Base-by-base conservation (phyloP, 2,797 vertebrate species). In the Catharus ustulatus region DNA sequence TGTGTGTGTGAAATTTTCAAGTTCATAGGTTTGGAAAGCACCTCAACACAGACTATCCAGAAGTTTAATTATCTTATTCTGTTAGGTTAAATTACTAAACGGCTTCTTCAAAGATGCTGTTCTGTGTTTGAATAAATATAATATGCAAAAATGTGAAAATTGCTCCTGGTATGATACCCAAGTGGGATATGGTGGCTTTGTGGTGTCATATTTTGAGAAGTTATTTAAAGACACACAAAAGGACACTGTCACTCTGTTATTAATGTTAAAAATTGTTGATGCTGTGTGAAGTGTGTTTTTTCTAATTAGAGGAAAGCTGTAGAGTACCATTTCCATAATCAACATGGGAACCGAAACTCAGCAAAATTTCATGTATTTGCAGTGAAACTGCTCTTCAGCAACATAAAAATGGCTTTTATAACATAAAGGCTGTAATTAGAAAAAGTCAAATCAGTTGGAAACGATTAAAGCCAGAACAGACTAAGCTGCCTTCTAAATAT, bases 401-500 rank as follows among this genome's bases (percentile, higher is more conserved):
- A 97, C 97, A 97, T 97, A 97, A 97, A 98, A 98, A 98, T 97
- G 97, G 97, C 97, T 98, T 98, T 98, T 98, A 97, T 97, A 98
- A 96, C 96, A 97, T 98, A 98, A 98, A 98, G 96, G 94, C 97
- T 98, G 97, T 98, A 98, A 98, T 98, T 98, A 98, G 98, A 98
- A 97, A 97, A 98, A 98, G 98, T 98, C 98, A 98, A 98, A 98
- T 98, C 97, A 98, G 98, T 98, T 98, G 98, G 98, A 98, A 98
- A 98, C 40, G 84, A 98, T 98, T 98, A 98, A 98, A 98, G 94
- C 97, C 93, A 89, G 97, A 97, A 95, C 94, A 96, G 96, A 91
- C 97, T 97, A 97, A 98, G 97, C 97, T 97, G 97, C 96, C 98
- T 98, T 97, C 97, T 98, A 97, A 98, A 98, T 98, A 98, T 98